Evolutionary conservation across 2,113 vertebrate species (phyloP).

Genomic region (Chlamydotis undulata): DNA sequence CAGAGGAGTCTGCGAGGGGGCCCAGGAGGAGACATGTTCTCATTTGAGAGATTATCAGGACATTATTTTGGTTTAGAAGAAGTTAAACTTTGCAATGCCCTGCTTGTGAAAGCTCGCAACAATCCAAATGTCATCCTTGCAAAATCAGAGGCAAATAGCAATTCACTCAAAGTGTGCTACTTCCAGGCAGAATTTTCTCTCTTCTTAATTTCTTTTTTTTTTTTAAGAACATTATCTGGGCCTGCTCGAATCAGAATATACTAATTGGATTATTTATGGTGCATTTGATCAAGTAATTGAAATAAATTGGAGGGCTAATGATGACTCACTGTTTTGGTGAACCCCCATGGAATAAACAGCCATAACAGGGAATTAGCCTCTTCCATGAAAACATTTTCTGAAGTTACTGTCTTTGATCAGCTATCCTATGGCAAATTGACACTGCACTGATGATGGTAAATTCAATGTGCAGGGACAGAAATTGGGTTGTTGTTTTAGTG

Average conservation of each 20-base stretch:
- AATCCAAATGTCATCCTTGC: background rate
- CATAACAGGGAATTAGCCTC: background rate
- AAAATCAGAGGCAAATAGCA: conserved; percentile 3
- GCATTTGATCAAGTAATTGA: conserved; percentile 23
- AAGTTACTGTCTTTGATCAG: conserved; percentile 39
- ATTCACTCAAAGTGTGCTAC: background rate
- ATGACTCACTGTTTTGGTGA: conserved; percentile 10
- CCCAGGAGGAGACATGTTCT: background rate
- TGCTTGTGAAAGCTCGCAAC: background rate
- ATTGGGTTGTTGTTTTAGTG: background rate
- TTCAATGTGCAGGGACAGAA: background rate
- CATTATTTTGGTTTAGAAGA: background rate
- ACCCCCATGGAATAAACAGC: background rate
- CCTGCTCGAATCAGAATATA: background rate
- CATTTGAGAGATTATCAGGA: background rate
- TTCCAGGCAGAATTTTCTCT: background rate
- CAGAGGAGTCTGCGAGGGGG: background rate
- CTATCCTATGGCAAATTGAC: background rate
- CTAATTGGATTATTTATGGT: conserved; percentile 56
- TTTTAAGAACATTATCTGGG: background rate
- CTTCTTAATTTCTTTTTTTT: background rate
- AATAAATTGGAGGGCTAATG: conserved; percentile 41
- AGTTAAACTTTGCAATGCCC: background rate
- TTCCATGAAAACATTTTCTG: conserved; percentile 15
- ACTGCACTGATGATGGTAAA: background rate